Conservation (phyloP, 1,140 invertebrate species). For the Magallana ariakensis region DNA sequence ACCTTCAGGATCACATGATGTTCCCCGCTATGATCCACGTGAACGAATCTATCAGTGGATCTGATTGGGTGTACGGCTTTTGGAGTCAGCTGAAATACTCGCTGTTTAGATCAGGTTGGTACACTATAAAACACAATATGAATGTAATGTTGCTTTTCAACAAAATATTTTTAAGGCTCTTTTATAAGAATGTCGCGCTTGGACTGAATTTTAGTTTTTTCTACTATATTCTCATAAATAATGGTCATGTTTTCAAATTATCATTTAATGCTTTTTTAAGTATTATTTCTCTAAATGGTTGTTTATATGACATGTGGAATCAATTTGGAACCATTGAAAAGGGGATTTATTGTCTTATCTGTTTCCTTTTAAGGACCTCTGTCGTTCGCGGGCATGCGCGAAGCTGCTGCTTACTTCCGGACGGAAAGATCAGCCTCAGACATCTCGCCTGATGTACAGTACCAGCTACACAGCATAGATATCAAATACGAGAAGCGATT, state of each 20-base stretch:
- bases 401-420: conserved; percentile 34
- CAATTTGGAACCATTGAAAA: too few species aligned
- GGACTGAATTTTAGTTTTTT: too few species aligned
- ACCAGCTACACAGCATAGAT: conserved; percentile 27
- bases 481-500: conserved; percentile 33
- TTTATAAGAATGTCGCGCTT: too few species aligned
- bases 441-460: conserved; percentile 42
- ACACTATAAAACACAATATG: too few species aligned
- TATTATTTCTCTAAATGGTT: too few species aligned
- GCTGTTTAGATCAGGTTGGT: conserved; percentile 63
- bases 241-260: too few species aligned
- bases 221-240: too few species aligned
- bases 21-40: conserved; percentile 53
- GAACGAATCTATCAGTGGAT: conserved; percentile 53
- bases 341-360: too few species aligned
- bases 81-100: conserved; percentile 59
- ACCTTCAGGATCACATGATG: conserved; percentile 87
- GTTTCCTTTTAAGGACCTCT: conserved; percentile 15
- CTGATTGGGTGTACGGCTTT: conserved; percentile 52
- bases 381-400: conserved; percentile 20
- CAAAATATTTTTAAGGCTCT: too few species aligned
- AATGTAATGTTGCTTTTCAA: too few species aligned
- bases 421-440: background rate
- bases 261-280: too few species aligned
- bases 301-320: too few species aligned